Percentiles rank a stretch among this genome's conserved stretches.
phyloP scores from a whole-genome alignment of 2,888 invertebrate genomes.

The Maniola hyperantus region DNA sequence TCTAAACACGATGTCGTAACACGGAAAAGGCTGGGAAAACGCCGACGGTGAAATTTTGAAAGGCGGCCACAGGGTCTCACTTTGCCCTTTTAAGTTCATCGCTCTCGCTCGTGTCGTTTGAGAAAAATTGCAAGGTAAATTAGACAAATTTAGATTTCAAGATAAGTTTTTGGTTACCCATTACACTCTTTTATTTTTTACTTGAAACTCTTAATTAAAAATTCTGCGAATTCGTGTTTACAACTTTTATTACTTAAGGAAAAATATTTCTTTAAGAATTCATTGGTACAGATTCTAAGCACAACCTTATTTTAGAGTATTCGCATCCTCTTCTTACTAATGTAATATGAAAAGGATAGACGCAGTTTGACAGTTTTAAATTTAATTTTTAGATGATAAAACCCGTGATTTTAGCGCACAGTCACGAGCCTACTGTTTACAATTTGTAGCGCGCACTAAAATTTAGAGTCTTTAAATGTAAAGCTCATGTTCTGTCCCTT shows the following conservation, averaged over 20 bases:
- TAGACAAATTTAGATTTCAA: conserved; percentile 45
- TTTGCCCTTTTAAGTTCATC: conserved; percentile 70
- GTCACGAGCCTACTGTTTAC: too few species aligned
- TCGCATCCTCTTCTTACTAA: too few species aligned
- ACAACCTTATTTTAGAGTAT: too few species aligned
- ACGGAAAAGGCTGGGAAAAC: conserved; percentile 78
- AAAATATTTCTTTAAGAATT: neutral
- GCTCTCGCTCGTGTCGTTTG: conserved; percentile 45
- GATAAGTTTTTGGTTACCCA: conserved; percentile 30
- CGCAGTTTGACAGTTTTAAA: too few species aligned
- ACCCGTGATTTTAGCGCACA: too few species aligned
- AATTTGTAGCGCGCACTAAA: too few species aligned
- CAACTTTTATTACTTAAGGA: neutral
- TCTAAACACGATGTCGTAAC: conserved; percentile 80
- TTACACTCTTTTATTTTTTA: conserved; percentile 7
- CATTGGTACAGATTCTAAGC: too few species aligned
- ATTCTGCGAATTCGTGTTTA: neutral
- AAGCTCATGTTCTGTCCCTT: too few species aligned
- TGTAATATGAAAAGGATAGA: too few species aligned
- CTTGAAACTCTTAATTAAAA: neutral
- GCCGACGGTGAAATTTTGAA: conserved; percentile 71
- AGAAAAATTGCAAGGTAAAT: conserved; percentile 65
- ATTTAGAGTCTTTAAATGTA: too few species aligned
- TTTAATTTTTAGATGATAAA: too few species aligned
- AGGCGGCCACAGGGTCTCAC: conserved; percentile 54